Evolutionary conservation across 1,140 invertebrate genomes (phyloP), one percentile per base, ranked within the genome.

Genomic region (Pachyrhynchus sulphureomaculatus): DNA sequence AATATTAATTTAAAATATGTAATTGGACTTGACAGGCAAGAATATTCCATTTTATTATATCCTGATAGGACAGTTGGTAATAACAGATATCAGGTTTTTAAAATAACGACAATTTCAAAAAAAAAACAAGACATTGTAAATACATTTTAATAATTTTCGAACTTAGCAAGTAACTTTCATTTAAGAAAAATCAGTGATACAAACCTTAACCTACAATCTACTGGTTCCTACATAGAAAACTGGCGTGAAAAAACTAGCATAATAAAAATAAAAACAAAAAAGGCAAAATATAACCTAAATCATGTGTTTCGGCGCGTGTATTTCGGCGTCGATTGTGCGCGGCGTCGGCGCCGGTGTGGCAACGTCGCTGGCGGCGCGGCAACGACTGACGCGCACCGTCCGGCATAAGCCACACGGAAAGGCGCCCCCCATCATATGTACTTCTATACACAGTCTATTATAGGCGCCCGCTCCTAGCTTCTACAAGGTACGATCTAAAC

Each of bases 341-440:
- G 45, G 55, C 55, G 55, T 47, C 55, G 55, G 55, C 55, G 55
- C 55, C 55, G 45, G 44, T 58, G 41, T 58, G 55, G 55, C 55
- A 58, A 58, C 55, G 55, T 58, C 55, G 55, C 55, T 58, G 55
- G 55, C 55, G 34, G 55, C 55, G 55, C 55, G 55, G 55, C 55
- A 58, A 58, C 55, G 55, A 58, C 55, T 58, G 55, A 33, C 55
- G 41, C 36, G 39, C 36, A 55, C 24, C 52, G 52, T 15, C 21
- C 41, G 21, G 55, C 55, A 58, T 58, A 58, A 58, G 55, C 32
- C 55, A 58, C 54, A 36, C 42, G 33, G 21, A 44, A 20, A 17
- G 44, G 44, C 29, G 44, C 20, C 55, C 55, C 42, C 54, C 54
- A 15, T 45, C 26, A 45, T 34, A 21, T 23, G 17, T 26, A 13